Percentiles rank a stretch among this genome's conserved stretches.
These are phyloP conservation scores for Eutrigla gurnardus DNA, from an alignment of 2,797 vertebrate genomes.

Conservation along the genomic window DNA sequence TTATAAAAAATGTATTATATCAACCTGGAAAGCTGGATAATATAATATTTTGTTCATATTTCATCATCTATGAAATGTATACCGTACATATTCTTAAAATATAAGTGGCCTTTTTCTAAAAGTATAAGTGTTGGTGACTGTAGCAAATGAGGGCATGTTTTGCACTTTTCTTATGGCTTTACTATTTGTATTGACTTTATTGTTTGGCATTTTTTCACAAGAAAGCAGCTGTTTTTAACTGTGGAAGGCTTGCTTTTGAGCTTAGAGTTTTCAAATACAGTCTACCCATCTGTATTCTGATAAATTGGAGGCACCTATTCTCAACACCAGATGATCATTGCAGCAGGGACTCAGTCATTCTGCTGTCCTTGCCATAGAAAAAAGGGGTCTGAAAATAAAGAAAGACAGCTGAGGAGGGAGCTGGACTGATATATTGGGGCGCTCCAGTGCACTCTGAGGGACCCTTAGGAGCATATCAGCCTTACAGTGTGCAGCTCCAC, in stretches of 20 bases:
- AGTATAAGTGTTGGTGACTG: not conserved
- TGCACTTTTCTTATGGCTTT: not conserved
- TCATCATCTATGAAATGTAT: not conserved
- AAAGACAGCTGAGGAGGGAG: conserved; percentile 40
- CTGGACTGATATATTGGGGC: conserved; percentile 45
- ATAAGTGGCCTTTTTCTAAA: not conserved
- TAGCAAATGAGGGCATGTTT: not conserved
- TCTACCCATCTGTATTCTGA: not conserved
- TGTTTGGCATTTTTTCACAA: not conserved
- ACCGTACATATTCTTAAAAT: not conserved
- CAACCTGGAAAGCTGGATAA: not conserved
- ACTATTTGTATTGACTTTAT: not conserved
- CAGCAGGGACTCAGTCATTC: conserved; percentile 41
- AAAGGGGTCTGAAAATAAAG: conserved; percentile 46
- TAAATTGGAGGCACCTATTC: conserved; percentile 50
- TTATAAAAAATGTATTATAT: not conserved
- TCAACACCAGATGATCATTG: conserved; percentile 49
- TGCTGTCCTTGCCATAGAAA: conserved; percentile 26
- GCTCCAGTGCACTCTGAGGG: conserved; percentile 58
- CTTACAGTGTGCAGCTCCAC: conserved; percentile 52
- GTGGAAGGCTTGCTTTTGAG: conserved; percentile 5
- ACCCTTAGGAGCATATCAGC: conserved; percentile 67
- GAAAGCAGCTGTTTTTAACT: not conserved
- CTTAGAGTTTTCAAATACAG: conserved; percentile 22
- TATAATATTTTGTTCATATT: not conserved